Evolutionary conservation across 2,888 invertebrate species (phyloP).

Genomic region (Carpatolechia fugitivella): DNA sequence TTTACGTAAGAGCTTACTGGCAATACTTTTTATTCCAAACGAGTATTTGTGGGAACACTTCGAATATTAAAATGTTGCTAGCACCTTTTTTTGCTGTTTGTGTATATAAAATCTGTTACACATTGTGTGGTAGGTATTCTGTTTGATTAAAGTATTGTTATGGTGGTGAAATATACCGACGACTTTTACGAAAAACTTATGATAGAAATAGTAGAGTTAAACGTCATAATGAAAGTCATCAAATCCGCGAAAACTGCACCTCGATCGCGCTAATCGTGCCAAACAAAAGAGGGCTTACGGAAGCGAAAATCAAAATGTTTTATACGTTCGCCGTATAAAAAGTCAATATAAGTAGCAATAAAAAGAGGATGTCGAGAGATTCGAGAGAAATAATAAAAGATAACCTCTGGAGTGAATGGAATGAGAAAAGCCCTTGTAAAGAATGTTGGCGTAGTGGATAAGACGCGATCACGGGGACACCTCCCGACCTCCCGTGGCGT

Average conservation of each 20-base stretch:
- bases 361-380: conserved; percentile 61
- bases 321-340: conserved; percentile 75
- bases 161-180: too few relatives aligned
- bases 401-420: conserved; percentile 75
- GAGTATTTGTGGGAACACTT: conserved; percentile 31
- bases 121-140: too few relatives aligned
- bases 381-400: conserved; percentile 70
- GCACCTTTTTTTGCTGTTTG: not conserved
- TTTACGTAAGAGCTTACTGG: conserved; percentile 63
- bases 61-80: conserved; percentile 6
- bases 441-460: conserved; percentile 77
- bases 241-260: conserved; percentile 27
- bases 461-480: conserved; percentile 73
- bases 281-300: conserved; percentile 60
- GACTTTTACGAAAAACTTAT: too few relatives aligned
- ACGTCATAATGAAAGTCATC: not conserved
- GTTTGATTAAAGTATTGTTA: too few relatives aligned
- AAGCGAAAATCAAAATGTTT: conserved; percentile 77
- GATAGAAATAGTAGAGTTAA: too few relatives aligned
- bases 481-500: conserved; percentile 40
- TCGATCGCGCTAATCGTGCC: conserved; percentile 64
- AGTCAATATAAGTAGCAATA: conserved; percentile 78
- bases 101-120: not conserved
- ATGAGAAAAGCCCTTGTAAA: conserved; percentile 71
- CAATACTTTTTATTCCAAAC: conserved; percentile 40